Percentiles rank a stretch among this genome's conserved stretches.
Conservation (phyloP, 2,888 invertebrate species). For the Megaustenia siamemsis region DNA sequence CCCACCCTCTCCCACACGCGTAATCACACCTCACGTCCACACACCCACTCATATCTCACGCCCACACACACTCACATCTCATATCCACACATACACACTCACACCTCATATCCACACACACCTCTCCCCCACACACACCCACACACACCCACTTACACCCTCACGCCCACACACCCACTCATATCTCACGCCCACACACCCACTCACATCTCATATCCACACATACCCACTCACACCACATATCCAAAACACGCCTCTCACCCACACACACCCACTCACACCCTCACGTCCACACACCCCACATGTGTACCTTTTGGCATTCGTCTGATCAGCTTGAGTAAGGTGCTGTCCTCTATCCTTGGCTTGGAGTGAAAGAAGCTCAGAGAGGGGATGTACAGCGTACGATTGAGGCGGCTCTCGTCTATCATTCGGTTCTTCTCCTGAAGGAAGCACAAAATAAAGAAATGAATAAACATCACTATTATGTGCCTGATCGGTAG, state of each 20-base stretch:
- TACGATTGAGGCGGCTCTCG: conserved; percentile 9
- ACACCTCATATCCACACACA: neutral
- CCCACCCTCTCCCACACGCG: neutral
- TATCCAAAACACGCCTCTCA: neutral
- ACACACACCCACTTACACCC: neutral
- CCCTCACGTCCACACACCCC: neutral
- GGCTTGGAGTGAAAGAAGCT: conserved; percentile 38
- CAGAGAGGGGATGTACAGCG: conserved; percentile 4
- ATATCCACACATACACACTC: neutral
- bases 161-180: neutral
- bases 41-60: neutral
- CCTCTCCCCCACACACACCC: neutral
- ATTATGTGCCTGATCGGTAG: too few relatives aligned
- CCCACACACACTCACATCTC: neutral
- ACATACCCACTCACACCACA: neutral
- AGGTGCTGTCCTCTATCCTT: conserved; percentile 59
- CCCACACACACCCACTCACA: neutral
- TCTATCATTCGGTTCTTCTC: conserved; percentile 25
- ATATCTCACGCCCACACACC: neutral
- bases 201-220: neutral
- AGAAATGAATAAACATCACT: too few relatives aligned
- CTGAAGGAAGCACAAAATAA: conserved; percentile 9
- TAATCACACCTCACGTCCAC: neutral
- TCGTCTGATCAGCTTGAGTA: conserved; percentile 60
- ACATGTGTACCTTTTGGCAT: conserved; percentile 64